phyloP scores from a whole-genome alignment of 2,113 vertebrate genomes.

The Pristiophorus japonicus region DNA sequence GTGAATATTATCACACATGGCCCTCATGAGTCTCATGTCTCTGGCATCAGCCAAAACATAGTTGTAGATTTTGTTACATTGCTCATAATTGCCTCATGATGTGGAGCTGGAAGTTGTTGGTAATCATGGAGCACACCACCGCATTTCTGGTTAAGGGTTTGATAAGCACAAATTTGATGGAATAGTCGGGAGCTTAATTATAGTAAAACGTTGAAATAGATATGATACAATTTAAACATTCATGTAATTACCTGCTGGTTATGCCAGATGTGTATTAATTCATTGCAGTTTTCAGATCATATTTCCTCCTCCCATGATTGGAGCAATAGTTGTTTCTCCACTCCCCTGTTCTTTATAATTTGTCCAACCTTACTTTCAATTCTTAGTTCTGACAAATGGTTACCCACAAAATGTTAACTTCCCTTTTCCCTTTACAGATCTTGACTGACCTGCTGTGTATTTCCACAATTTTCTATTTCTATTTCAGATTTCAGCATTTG shows the following conservation, averaged over 20 bases:
- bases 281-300: neutral
- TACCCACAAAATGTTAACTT: neutral
- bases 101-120: neutral
- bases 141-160: neutral
- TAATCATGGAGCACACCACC: neutral
- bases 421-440: neutral
- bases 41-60: neutral
- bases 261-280: neutral
- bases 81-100: neutral
- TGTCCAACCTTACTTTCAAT: neutral
- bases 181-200: neutral
- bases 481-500: neutral
- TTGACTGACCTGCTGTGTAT: neutral
- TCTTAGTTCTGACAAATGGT: neutral
- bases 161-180: neutral
- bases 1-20: neutral
- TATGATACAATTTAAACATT: neutral
- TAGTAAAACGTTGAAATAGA: neutral
- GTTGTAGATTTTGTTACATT: neutral
- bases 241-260: neutral
- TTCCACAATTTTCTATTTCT: neutral
- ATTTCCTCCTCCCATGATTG: neutral
- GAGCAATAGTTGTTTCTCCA: neutral
- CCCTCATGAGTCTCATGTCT: neutral
- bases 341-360: neutral